Evolutionary conservation across 2,113 vertebrate species (phyloP).

Genomic region (Scomber japonicus): DNA sequence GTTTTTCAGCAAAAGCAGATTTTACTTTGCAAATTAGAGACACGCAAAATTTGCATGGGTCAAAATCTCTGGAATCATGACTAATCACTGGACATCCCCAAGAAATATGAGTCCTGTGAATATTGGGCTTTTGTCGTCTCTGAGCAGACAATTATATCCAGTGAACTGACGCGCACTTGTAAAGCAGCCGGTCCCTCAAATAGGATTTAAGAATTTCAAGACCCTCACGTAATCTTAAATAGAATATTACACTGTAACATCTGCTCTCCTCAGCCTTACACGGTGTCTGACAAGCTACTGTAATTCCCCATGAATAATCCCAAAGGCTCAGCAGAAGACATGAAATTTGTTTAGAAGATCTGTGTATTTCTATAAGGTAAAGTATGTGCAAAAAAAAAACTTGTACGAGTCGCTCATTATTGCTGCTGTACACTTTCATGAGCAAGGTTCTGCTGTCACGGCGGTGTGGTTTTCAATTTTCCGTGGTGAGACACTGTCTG

Average conservation of each 20-base stretch:
- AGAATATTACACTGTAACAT: slow-evolving; percentile 64
- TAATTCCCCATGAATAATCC: slow-evolving; percentile 72
- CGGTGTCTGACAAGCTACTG: slow-evolving; percentile 53
- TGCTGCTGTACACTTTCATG: slow-evolving; percentile 46
- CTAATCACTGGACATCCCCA: slow-evolving; percentile 40
- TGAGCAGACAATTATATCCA: slow-evolving; percentile 58
- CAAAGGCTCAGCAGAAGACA: slow-evolving; percentile 44
- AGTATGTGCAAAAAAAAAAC: slow-evolving; percentile 36
- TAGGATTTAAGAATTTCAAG: slow-evolving; percentile 68
- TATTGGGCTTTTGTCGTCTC: slow-evolving; percentile 48
- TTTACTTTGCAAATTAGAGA: slow-evolving; percentile 31
- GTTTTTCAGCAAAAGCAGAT: slow-evolving; percentile 27
- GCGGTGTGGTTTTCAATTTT: slow-evolving; percentile 72
- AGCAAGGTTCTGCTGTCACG: slow-evolving; percentile 67
- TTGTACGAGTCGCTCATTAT: slow-evolving; percentile 59
- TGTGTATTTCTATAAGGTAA: slow-evolving; percentile 31
- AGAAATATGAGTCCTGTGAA: slow-evolving; percentile 30
- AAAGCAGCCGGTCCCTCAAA: slow-evolving; percentile 62
- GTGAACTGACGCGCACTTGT: slow-evolving; percentile 32
- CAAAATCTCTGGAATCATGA: slow-evolving; percentile 50
- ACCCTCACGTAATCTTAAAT: slow-evolving; percentile 70
- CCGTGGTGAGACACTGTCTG: slow-evolving; percentile 60
- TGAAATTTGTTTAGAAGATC: slow-evolving; percentile 53
- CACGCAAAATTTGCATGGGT: slow-evolving; percentile 3
- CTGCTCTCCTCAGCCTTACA: slow-evolving; percentile 65